Conservation (phyloP, 1,140 invertebrate genomes). For the Lepidurus apus region DNA sequence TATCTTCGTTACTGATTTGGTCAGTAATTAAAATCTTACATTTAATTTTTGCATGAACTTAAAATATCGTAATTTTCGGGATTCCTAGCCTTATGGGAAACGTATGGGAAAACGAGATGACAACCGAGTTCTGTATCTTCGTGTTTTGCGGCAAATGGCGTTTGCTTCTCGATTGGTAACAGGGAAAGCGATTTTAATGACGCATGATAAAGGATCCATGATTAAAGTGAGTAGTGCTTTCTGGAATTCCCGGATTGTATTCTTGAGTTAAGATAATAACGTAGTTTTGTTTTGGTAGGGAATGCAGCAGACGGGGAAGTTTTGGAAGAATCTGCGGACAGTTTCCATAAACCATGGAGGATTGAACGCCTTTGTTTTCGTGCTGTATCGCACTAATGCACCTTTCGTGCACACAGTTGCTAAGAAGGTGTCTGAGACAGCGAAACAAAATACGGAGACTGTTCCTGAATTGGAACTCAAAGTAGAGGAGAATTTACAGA, state of each 20-base stretch:
- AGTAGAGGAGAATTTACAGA: too few species aligned
- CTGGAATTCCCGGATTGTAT: not conserved
- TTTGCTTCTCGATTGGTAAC: slow-evolving; percentile 20
- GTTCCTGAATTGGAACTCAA: too few species aligned
- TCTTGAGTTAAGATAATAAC: not conserved
- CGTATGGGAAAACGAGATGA: slow-evolving; percentile 49
- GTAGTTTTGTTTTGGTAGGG: not conserved
- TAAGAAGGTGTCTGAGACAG: not conserved
- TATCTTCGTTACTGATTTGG: slow-evolving; percentile 56
- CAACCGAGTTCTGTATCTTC: slow-evolving; percentile 46
- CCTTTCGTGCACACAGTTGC: not conserved
- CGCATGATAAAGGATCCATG: slow-evolving; percentile 30
- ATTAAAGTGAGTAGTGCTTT: slow-evolving; percentile 34
- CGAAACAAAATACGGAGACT: not conserved
- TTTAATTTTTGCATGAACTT: slow-evolving; percentile 17
- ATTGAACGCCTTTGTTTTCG: slow-evolving; percentile 22
- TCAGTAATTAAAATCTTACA: slow-evolving; percentile 39
- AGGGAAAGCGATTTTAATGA: slow-evolving; percentile 29
- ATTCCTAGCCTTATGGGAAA: slow-evolving; percentile 54
- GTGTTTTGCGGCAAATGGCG: slow-evolving; percentile 28
- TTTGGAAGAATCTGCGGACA: slow-evolving; percentile 27
- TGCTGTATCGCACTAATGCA: slow-evolving; percentile 20
- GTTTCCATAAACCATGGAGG: slow-evolving; percentile 23
- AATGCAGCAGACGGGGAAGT: not conserved
- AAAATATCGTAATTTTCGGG: slow-evolving; percentile 36